These are phyloP conservation scores for Macrochelys suwanniensis DNA, from an alignment of 2,797 vertebrate genomes.

Conservation along the genomic window DNA sequence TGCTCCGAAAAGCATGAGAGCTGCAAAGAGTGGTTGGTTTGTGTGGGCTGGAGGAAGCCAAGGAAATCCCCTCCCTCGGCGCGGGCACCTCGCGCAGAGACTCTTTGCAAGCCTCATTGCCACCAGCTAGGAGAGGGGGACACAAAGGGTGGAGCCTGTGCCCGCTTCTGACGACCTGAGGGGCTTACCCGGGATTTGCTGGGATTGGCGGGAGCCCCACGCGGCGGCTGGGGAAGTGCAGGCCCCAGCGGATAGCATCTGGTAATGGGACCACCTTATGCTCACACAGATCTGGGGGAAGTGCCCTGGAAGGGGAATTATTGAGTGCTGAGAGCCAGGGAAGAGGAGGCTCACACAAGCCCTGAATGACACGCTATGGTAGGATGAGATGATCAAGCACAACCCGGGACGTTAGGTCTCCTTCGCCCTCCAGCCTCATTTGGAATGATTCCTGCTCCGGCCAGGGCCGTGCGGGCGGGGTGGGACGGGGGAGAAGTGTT, in stretches of 20 bases:
- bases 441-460: neutral
- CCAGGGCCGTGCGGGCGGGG: neutral
- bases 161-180: too few relatives aligned
- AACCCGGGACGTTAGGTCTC: neutral
- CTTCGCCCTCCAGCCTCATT: neutral
- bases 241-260: neutral
- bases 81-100: neutral
- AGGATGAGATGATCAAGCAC: neutral
- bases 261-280: neutral
- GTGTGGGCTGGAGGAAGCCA: neutral
- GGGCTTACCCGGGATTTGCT: neutral
- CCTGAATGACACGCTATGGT: neutral
- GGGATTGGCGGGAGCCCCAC: neutral
- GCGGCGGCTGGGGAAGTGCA: neutral
- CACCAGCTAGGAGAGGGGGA: neutral
- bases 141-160: neutral
- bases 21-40: neutral
- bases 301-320: neutral
- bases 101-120: neutral
- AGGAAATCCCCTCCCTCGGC: neutral
- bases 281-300: neutral
- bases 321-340: neutral
- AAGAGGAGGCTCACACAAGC: neutral
- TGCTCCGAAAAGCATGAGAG: neutral
- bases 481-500: neutral